A percentile compares a stretch with the other conserved stretches of the same genome.
Conservation (phyloP, 1,140 invertebrate species). For the Daktulosphaira vitifoliae region DNA sequence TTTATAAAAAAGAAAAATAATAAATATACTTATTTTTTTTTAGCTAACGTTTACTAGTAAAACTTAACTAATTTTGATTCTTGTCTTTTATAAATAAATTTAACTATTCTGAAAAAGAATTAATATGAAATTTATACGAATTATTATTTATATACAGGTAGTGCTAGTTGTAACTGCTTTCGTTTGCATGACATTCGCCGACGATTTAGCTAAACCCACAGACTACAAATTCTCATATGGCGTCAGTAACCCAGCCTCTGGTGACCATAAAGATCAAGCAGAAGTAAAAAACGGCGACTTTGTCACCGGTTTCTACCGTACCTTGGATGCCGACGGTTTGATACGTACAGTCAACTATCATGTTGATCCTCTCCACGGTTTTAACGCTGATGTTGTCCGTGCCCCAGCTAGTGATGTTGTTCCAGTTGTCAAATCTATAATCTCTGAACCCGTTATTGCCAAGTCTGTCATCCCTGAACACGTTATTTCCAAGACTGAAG, state of each 20-base stretch:
- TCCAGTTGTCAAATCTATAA: conserved; percentile 3
- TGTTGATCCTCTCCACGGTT: conserved; percentile 52
- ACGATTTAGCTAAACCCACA: conserved; percentile 6
- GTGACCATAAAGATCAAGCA: conserved; percentile 48
- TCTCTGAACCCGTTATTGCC: conserved; percentile 29
- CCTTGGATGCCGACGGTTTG: conserved; percentile 48
- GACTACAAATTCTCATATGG: conserved; percentile 48
- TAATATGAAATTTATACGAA: no score
- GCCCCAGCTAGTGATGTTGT: conserved; percentile 8
- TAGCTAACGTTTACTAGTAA: no score
- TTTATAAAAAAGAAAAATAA: no score
- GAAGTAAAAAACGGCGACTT: conserved; percentile 47
- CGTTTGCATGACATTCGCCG: not conserved
- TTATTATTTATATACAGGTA: no score
- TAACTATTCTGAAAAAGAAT: no score
- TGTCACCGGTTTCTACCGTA: conserved; percentile 47
- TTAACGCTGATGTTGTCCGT: conserved; percentile 55
- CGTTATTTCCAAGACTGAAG: conserved; percentile 7
- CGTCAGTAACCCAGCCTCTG: conserved; percentile 47
- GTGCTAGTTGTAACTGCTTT: not conserved
- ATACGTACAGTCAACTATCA: conserved; percentile 52
- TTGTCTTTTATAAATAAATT: no score
- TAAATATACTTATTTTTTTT: no score
- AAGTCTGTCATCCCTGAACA: conserved; percentile 35
- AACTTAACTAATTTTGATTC: no score